Base-by-base conservation (phyloP, 1,140 invertebrate genomes). In the Bombyx mori region DNA sequence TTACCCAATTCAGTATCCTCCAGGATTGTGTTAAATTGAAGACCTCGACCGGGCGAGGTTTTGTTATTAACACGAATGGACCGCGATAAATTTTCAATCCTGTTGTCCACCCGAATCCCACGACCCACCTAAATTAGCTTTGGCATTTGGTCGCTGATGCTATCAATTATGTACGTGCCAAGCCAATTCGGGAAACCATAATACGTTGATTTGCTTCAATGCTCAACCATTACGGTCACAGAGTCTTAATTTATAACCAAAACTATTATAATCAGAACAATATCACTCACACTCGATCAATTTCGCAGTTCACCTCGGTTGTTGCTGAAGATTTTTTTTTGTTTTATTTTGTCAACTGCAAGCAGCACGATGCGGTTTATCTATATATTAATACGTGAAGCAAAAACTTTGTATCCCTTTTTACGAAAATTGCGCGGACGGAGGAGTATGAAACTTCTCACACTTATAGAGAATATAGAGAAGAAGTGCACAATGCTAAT, bases 141-240 rank as follows among this genome's bases (percentile, higher is more conserved):
- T 65, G 60, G 71, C 69, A 66, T 54, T 58, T 65, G 58, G 52
- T 49, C 63, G 59, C 63, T 51, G 62, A 52, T 57, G 51, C 66
- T 71, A 83, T 78, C 71, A 72, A 79, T 81, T 83, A 77, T 77
- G 69, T 73, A 81, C 63, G 66, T 63, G 65, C 69, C 59, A 65
- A 62, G 64, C 64, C 73, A 63, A 71, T 68, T 71, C 66, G 59
- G 65, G 26, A 35, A 42, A 58, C 60, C 65, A 60, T 60, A 57
- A 53, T 60, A 60, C 59, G 54, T 68, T 75, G 72, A 77, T 72
- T 73, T 71, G 71, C 72, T 69, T 56, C 60, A 56, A 44, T 26
- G 45, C 66, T 75, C 73, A 69, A 66, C 12, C 12, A 18, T 18
- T 18, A 18, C 12, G 54, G 12, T 46, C 54, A 58, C 62, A 52